Evolutionary conservation across 1,140 invertebrate species (phyloP).

Genomic region (Mamestra configurata): DNA sequence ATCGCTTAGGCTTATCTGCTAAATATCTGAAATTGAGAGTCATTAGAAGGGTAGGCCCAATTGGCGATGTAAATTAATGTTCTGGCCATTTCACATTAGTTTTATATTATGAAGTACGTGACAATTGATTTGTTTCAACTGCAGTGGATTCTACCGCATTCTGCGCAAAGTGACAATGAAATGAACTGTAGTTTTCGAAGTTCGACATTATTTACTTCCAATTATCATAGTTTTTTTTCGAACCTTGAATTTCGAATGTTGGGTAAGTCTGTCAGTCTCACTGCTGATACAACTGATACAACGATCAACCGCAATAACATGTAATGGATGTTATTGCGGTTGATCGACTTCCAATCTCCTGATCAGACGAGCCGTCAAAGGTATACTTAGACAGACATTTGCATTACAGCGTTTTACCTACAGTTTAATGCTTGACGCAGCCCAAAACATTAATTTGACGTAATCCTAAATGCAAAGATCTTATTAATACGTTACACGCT

Average conservation of each 20-base stretch:
- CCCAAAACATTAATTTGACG: background rate
- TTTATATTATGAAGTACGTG: background rate
- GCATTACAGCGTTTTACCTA: too few relatives aligned
- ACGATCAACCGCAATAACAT: too few relatives aligned
- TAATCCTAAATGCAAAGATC: background rate
- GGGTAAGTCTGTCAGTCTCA: too few relatives aligned
- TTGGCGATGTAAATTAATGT: constrained; percentile 25
- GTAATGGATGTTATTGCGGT: too few relatives aligned
- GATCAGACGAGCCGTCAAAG: too few relatives aligned
- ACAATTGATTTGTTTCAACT: constrained; percentile 2
- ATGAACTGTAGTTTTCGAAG: background rate
- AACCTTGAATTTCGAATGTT: too few relatives aligned
- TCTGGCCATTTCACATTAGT: constrained; percentile 10
- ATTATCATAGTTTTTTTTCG: too few relatives aligned
- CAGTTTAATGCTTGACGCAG: too few relatives aligned
- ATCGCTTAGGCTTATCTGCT: background rate
- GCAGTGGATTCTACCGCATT: background rate
- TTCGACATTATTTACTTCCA: too few relatives aligned
- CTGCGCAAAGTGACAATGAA: background rate
- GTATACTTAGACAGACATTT: too few relatives aligned
- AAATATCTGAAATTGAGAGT: constrained; percentile 8
- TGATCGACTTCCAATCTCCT: too few relatives aligned
- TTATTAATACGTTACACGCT: constrained; percentile 14
- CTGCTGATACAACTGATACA: too few relatives aligned
- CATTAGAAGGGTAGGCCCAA: constrained; percentile 26